Evolutionary conservation across 1,140 invertebrate species (phyloP), one percentile per base, ranked within the genome.

Genomic region (Phthorimaea operculella): DNA sequence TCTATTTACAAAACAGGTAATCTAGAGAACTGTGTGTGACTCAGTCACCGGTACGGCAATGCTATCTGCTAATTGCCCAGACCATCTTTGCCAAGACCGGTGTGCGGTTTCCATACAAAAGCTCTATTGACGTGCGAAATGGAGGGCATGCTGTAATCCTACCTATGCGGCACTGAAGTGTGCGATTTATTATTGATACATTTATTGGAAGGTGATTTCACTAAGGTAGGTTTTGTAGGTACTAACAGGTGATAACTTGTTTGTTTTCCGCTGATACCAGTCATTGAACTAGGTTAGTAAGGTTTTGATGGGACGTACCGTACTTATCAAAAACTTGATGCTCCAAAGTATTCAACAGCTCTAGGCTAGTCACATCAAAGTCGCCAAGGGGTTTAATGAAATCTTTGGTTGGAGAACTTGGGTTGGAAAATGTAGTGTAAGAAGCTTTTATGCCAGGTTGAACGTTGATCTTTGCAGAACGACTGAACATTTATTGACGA

Each of bases 41-140:
- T 28, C 21, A 6, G 21, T 28, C 21, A 6, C 21, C 21, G 21
- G 6, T 28, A 28, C 21, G 54, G 58, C 55, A 65, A 65, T 56
- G 61, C 68, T 68, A 71, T 71, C 66, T 62, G 54, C 63, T 68
- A 68, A 71, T 71, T 71, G 68, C 60, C 57, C 44, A 60, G 53
- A 57, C 59, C 62, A 63, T 61, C 66, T 66, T 66, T 68, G 60
- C 51, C 54, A 54, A 58, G 58, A 63, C 50, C 60, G 52, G 58
- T 58, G 42, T 66, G 68, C 56, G 66, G 68, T 68, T 63, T 62
- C 59, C 58, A 64, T 68, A 68, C 64, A 63, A 66, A 68, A 71
- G 68, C 63, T 60, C 57, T 68, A 66, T 68, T 68, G 68, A 66
- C 61, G 62, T 59, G 54, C 44, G 63, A 58, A 64, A 66, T 64